phyloP scores from a whole-genome alignment of 1,140 invertebrate genomes.

The Mamestra configurata region DNA sequence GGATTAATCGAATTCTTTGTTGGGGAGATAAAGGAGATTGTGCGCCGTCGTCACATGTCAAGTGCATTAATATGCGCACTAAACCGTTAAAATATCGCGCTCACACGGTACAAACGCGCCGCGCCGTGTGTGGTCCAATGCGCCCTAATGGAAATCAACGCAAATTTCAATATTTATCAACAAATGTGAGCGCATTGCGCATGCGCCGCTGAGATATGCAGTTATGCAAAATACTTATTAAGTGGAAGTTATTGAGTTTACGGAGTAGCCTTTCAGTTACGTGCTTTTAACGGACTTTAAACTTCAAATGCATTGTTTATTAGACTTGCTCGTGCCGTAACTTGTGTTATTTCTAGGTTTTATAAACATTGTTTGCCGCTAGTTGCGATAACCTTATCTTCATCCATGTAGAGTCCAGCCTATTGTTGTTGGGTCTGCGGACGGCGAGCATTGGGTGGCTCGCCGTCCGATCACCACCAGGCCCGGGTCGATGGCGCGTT shows the following conservation, averaged over 20 bases:
- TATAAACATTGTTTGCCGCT: neutral
- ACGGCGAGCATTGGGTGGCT: too few relatives aligned
- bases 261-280: conserved; percentile 10
- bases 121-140: conserved; percentile 77
- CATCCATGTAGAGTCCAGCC: too few relatives aligned
- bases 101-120: conserved; percentile 65
- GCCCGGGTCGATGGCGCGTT: too few relatives aligned
- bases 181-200: conserved; percentile 72
- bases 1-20: conserved; percentile 69
- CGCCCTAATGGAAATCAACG: conserved; percentile 63
- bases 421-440: too few relatives aligned
- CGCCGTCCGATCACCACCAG: too few relatives aligned
- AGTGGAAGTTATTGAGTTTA: conserved; percentile 44
- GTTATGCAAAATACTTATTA: conserved; percentile 63
- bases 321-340: conserved; percentile 10
- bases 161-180: conserved; percentile 83
- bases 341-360: conserved; percentile 41
- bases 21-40: conserved; percentile 62
- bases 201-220: conserved; percentile 68
- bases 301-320: neutral
- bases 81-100: conserved; percentile 71
- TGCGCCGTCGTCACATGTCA: conserved; percentile 66
- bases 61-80: conserved; percentile 62
- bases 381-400: too few relatives aligned
- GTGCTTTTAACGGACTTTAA: conserved; percentile 10